phyloP scores from a whole-genome alignment of 2,113 vertebrate genomes.

The Gymnorhina tibicen region DNA sequence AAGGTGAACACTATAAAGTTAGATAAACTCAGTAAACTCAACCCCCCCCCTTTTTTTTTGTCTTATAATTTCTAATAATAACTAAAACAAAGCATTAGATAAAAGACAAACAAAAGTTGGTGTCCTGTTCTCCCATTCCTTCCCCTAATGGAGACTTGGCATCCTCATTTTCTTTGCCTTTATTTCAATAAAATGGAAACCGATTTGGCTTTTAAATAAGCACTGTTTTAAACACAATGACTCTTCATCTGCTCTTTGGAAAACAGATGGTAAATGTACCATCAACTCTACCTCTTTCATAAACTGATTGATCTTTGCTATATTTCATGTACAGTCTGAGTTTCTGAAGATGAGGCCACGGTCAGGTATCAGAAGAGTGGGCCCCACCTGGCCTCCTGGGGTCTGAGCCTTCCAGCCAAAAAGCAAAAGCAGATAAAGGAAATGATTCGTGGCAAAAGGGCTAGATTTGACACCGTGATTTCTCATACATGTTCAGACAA shows the following conservation, averaged over 20 bases:
- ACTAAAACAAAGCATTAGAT: not conserved
- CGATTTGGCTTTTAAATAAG: not conserved
- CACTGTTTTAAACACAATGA: not conserved
- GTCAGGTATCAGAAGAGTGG: not conserved
- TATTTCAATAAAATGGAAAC: not conserved
- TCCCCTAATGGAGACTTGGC: not conserved
- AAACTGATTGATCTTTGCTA: not conserved
- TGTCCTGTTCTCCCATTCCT: not conserved
- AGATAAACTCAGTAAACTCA: not conserved
- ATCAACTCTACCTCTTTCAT: not conserved
- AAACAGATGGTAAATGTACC: not conserved
- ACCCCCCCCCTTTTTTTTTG: fast-evolving
- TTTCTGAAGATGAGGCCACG: not conserved
- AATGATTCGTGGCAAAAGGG: not conserved
- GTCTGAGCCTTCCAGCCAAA: not conserved
- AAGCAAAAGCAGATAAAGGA: not conserved
- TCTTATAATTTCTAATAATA: not conserved
- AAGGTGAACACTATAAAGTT: not conserved
- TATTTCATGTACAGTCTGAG: not conserved
- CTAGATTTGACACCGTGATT: not conserved
- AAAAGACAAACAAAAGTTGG: not conserved
- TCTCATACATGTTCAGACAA: not conserved
- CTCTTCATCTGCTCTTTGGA: not conserved
- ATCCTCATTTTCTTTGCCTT: not conserved
- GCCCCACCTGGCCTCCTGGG: not conserved